These are phyloP conservation scores for Osmoderma eremita DNA, from an alignment of 2,888 invertebrate genomes.

Conservation along the genomic window DNA sequence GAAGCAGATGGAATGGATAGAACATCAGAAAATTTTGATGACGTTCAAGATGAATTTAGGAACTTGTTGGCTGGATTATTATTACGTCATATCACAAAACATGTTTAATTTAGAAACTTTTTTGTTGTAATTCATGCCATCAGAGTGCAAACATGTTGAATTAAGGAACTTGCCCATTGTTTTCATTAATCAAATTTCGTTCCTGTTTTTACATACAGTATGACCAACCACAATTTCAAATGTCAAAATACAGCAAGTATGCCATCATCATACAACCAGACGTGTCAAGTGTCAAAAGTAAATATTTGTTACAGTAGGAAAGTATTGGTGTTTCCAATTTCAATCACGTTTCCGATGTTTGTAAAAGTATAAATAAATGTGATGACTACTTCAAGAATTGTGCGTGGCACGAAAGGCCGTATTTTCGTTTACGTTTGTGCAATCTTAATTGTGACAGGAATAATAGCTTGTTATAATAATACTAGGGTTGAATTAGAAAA, in stretches of 20 bases:
- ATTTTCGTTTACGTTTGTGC: constrained; percentile 67
- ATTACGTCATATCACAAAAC: too few species aligned
- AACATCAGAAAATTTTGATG: too few species aligned
- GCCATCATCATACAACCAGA: neutral
- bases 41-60: too few species aligned
- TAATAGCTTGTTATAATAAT: constrained; percentile 70
- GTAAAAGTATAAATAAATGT: constrained; percentile 51
- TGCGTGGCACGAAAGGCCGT: constrained; percentile 69
- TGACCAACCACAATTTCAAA: neutral
- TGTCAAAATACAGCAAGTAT: too few species aligned
- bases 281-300: constrained; percentile 26
- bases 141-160: too few species aligned
- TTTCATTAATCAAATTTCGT: too few species aligned
- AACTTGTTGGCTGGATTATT: too few species aligned
- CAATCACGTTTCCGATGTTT: too few species aligned
- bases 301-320: constrained; percentile 27
- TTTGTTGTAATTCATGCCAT: too few species aligned
- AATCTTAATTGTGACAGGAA: constrained; percentile 65
- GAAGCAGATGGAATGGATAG: too few species aligned
- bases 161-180: too few species aligned
- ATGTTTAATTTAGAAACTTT: too few species aligned
- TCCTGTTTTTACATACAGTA: neutral
- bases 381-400: constrained; percentile 68
- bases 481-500: constrained; percentile 69
- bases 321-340: constrained; percentile 43